These are phyloP conservation scores for Gymnogyps californianus DNA, from an alignment of 2,113 vertebrate genomes.

Conservation along the genomic window DNA sequence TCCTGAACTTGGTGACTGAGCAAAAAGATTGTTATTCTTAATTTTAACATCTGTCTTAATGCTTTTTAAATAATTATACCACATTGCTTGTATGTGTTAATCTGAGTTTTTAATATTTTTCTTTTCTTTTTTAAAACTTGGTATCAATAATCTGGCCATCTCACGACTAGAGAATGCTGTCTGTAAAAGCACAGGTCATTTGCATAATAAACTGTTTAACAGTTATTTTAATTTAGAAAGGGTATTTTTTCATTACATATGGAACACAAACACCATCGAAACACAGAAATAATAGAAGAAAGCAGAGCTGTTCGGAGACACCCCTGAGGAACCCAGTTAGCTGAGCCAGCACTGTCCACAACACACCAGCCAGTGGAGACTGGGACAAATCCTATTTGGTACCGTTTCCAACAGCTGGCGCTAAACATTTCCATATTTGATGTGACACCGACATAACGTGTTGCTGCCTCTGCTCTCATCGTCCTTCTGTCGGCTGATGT, in stretches of 20 bases:
- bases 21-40: not conserved
- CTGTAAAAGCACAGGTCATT: not conserved
- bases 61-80: not conserved
- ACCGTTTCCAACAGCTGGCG: not conserved
- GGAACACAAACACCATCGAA: not conserved
- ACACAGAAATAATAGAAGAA: not conserved
- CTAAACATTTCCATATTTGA: not conserved
- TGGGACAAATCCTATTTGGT: not conserved
- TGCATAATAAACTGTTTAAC: not conserved
- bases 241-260: not conserved
- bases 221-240: not conserved
- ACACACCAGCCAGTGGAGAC: not conserved
- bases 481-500: not conserved
- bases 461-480: not conserved
- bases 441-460: not conserved
- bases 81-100: not conserved
- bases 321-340: not conserved
- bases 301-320: not conserved
- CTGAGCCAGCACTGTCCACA: not conserved
- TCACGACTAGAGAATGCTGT: not conserved
- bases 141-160: not conserved
- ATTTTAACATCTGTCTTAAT: not conserved
- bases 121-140: not conserved
- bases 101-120: not conserved
- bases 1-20: not conserved